Evolutionary conservation across 2,113 vertebrate species (phyloP).

Genomic region (Onychostruthus taczanowskii): DNA sequence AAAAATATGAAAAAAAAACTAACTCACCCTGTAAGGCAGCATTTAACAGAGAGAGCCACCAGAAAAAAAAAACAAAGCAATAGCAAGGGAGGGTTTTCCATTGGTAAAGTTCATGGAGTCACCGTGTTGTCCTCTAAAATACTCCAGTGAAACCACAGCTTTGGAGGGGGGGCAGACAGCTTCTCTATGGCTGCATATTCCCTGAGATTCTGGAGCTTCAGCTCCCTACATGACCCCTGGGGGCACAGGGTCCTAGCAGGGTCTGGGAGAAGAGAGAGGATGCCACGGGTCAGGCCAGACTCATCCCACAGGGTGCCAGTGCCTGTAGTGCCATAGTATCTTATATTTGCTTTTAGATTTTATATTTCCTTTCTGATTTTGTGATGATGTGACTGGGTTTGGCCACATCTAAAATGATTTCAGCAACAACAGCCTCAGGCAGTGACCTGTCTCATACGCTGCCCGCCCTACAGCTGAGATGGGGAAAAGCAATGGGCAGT

Average conservation of each 20-base stretch:
- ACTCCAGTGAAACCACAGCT: not conserved
- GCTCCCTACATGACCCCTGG: not conserved
- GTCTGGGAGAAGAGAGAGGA: not conserved
- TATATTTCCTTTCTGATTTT: not conserved
- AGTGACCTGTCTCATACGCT: fast-evolving
- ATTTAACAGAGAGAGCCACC: not conserved
- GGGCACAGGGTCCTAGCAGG: fast-evolving
- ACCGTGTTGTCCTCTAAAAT: not conserved
- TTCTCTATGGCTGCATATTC: not conserved
- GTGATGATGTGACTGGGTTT: not conserved
- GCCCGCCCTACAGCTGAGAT: not conserved
- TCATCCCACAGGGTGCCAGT: not conserved
- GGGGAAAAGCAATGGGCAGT: not conserved
- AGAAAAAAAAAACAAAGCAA: not conserved
- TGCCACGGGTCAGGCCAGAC: not conserved
- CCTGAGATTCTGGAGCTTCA: not conserved
- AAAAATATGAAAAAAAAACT: not conserved
- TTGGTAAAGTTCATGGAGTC: not conserved
- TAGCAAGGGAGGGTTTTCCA: not conserved
- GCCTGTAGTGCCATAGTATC: not conserved
- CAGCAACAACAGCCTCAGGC: not conserved
- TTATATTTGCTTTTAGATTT: not conserved
- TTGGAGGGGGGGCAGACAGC: not conserved
- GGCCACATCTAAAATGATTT: not conserved
- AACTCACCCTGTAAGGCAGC: not conserved